Conservation (phyloP, 2,888 invertebrate species). For the Bursaphelenchus okinawaensis region DNA sequence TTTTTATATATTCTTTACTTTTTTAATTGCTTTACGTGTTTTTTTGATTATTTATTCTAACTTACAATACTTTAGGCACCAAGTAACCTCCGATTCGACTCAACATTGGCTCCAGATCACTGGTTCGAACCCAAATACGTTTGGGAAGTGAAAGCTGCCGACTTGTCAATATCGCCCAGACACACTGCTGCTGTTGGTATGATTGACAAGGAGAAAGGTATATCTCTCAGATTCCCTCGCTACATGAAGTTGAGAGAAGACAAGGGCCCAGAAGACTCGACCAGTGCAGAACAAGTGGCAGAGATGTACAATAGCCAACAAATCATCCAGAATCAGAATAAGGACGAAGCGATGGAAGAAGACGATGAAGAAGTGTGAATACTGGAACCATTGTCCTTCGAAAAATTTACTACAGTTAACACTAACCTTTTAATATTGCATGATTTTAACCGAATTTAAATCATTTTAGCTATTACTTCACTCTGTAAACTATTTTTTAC, state of each 20-base stretch:
- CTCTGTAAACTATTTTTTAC: too few species aligned
- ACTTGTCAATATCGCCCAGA: conserved; percentile 88
- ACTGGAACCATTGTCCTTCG: too few species aligned
- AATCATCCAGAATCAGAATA: conserved; percentile 66
- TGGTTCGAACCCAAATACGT: conserved; percentile 82
- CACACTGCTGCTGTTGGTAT: conserved; percentile 78
- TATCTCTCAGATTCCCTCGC: conserved; percentile 83
- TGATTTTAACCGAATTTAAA: too few species aligned
- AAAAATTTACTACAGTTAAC: too few species aligned
- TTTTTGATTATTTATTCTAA: too few species aligned
- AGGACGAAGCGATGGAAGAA: conserved; percentile 24
- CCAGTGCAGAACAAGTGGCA: conserved; percentile 73
- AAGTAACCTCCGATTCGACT: conserved; percentile 73
- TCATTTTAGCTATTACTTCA: too few species aligned
- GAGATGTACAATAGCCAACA: conserved; percentile 76
- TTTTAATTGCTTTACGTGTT: conserved; percentile 6
- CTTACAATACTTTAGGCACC: conserved; percentile 25
- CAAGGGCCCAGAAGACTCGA: conserved; percentile 85
- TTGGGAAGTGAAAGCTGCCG: conserved; percentile 95
- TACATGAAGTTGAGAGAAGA: conserved; percentile 67
- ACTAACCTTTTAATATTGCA: too few species aligned
- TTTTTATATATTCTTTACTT: not conserved
- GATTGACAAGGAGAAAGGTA: conserved; percentile 61
- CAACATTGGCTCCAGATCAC: conserved; percentile 71
- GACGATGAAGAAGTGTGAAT: conserved; percentile 31